phyloP scores from a whole-genome alignment of 2,113 vertebrate genomes.

The Peromyscus maniculatus region DNA sequence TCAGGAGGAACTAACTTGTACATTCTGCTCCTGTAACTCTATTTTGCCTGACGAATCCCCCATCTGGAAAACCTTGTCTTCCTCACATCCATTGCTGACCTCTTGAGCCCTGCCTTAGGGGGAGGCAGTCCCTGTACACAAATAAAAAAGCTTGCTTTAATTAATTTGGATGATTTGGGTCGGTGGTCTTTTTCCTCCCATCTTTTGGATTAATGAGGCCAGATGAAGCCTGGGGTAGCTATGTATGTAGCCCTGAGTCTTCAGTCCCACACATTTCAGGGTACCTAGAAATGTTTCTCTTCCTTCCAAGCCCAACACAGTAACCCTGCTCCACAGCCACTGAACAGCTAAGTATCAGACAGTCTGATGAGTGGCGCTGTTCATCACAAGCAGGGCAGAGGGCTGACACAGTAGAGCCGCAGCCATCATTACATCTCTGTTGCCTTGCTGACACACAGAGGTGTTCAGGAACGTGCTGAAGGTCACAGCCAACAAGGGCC shows the following conservation, averaged over 20 bases:
- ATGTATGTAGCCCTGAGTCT: background rate
- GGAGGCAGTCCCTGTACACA: background rate
- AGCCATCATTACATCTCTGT: background rate
- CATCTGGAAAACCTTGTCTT: background rate
- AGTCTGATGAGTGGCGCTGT: background rate
- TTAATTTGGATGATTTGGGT: background rate
- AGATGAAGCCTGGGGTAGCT: background rate
- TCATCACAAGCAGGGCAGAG: background rate
- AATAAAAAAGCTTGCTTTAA: background rate
- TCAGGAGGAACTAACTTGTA: background rate
- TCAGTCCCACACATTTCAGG: background rate
- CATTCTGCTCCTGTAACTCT: background rate
- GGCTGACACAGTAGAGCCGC: background rate
- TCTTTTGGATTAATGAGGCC: background rate
- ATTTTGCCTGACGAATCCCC: background rate
- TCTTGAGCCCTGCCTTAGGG: background rate
- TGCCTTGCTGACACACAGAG: background rate
- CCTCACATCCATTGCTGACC: background rate
- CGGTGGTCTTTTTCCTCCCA: background rate
- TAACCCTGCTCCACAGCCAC: background rate
- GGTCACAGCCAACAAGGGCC: background rate
- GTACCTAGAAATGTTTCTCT: background rate
- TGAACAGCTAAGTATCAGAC: background rate
- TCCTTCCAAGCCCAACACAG: background rate
- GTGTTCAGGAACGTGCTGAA: background rate